Evolutionary conservation across 1,140 invertebrate genomes (phyloP).

Genomic region (Lutraria rhynchaena): DNA sequence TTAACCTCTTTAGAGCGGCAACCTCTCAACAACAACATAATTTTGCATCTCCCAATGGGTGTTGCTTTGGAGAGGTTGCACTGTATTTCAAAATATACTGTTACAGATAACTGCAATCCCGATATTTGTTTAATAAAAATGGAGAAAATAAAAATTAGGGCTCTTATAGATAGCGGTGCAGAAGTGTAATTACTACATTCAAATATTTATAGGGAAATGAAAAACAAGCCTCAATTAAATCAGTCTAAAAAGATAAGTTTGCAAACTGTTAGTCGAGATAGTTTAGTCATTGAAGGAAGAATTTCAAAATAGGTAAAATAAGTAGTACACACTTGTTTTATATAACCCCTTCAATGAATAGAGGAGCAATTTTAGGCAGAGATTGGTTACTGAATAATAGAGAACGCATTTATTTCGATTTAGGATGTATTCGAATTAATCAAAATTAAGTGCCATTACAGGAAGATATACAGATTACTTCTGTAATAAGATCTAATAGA

Average conservation of each 20-base stretch:
- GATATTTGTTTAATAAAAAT: conserved; percentile 52
- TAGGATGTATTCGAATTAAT: no score
- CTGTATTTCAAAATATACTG: no score
- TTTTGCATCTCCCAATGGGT: no score
- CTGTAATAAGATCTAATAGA: no score
- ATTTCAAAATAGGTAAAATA: conserved; percentile 38
- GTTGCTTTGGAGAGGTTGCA: not conserved
- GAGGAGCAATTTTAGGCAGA: conserved; percentile 48
- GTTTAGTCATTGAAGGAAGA: conserved; percentile 16
- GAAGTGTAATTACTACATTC: conserved; percentile 28
- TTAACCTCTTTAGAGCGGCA: no score
- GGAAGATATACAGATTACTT: no score
- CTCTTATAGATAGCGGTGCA: conserved; percentile 49
- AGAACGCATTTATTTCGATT: no score
- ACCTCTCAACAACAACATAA: no score
- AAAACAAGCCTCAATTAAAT: conserved; percentile 1
- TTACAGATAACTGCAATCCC: conserved; percentile 13
- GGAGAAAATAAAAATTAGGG: conserved; percentile 38
- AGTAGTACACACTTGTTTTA: conserved; percentile 17
- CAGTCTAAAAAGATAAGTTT: conserved; percentile 23
- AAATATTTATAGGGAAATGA: conserved; percentile 26
- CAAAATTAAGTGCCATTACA: no score
- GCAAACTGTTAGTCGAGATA: conserved; percentile 44
- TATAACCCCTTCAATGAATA: not conserved
- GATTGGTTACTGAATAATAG: conserved; percentile 29